Evolutionary conservation across 2,797 vertebrate species (phyloP), one percentile per base, ranked within the genome.

Genomic region (Caiman crocodilus): DNA sequence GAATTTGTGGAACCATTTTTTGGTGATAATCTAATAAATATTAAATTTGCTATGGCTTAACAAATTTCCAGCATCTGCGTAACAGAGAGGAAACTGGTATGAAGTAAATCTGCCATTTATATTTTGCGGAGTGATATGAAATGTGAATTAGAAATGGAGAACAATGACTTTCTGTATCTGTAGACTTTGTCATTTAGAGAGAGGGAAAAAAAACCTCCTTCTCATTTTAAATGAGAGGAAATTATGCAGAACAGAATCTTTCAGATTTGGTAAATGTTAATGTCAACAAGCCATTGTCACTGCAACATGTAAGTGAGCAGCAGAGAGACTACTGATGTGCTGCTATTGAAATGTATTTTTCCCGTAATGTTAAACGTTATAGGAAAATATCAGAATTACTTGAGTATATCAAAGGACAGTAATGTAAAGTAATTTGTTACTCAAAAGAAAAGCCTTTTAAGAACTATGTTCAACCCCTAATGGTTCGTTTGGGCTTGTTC

Each of bases 391-490:
- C 73, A 85, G 93, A 96, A 95, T 93, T 84, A 88, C 84, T 86
- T 82, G n/a, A 57, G 30, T 58, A 90, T 64, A 81, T 84, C 82
- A 94, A 95, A 96, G 71, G 91, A 83, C 74, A 94, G 30, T 88
- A 96, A 94, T 76, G 25, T 84, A 93, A 91, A 94, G 63, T 89
- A 93, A 96, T 92, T 94, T 95, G 65, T 79, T 88, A 28, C 79
- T 96, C 61, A 87, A 90, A 95, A 95, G 55, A 90, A 94, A 96
- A 93, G 67, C 25, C 64, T 94, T 96, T 91, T 95, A 95, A 95
- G 59, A 94, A 75, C 83, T 79, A 21, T 94, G 74, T 93, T 96
- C 88, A 95, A 89, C 87, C 42, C 50, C 23, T 73, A 89, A 93
- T 78, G 61, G 82, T 76, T 97, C 94, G 94, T 95, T 96, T 96